Evolutionary conservation across 1,140 invertebrate species (phyloP), one percentile per base, ranked within the genome.

Genomic region (Papilio glaucus): DNA sequence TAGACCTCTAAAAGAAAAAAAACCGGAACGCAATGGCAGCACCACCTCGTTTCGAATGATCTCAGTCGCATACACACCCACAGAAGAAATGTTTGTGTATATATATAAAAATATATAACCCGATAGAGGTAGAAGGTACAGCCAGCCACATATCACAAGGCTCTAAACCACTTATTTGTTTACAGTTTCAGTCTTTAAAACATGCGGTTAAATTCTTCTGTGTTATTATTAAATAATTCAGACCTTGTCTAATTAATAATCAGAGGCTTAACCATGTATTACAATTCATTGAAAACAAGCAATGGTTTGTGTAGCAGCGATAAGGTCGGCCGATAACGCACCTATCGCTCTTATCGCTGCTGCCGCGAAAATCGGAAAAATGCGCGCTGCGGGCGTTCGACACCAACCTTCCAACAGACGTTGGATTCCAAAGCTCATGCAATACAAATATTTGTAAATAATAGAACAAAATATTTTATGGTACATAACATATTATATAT

Each of bases 241-340:
- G 12, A 24, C 49, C 49, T 57, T 57, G 21, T 57, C 49, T 57
- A 26, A 57, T 57, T 57, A 65, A 65, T 65, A 38, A 38, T 65
- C 15, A 10, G 37, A 21, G 45, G 37, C 9, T 38, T 39, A 39
- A 65, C 29, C 26, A 29, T 65, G 37, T 39, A 39, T 65, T 65
- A 39, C 18, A 74, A 76, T 76, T 77, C 80, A 80, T 84, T 78
- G 80, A 78, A 81, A 81, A 75, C 75, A 79, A 83, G 72, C 76
- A 63, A 61, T 29, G 38, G 53, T 39, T 37, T 49, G 75, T 73
- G 42, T n/a, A n/a, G 49, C 29, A 26, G 57, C 70, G 79, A 83
- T 84, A 82, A 82, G 7, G 72, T 60, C 2, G 33, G 38, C 26
- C 75, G 83, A 84, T 84, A 84, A 80, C 76, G 73, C 72, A 73